A percentile compares a stretch with the other conserved stretches of the same genome.
phyloP scores from a whole-genome alignment of 2,113 vertebrate genomes.

The Scomber scombrus region DNA sequence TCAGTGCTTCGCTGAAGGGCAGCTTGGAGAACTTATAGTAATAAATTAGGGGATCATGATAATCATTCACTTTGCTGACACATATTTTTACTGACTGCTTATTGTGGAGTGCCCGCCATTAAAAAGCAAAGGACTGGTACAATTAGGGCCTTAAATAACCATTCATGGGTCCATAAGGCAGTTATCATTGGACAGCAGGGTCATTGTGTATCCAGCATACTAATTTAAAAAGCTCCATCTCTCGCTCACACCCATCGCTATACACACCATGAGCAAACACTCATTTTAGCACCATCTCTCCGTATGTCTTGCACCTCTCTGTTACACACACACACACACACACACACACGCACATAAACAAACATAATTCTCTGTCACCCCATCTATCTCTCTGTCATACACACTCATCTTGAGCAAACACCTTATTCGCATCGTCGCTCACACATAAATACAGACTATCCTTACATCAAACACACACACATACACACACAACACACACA shows the following conservation, averaged over 20 bases:
- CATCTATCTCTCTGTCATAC: background rate
- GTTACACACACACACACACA: background rate
- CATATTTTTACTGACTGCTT: background rate
- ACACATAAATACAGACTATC: slow-evolving; percentile 7
- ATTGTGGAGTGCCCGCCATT: background rate
- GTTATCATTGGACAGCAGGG: slow-evolving; percentile 47
- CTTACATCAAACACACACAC: slow-evolving; percentile 3
- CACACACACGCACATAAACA: background rate
- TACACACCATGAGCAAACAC: slow-evolving; percentile 12
- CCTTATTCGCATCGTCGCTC: background rate
- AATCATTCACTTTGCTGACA: background rate
- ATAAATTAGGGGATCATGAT: background rate
- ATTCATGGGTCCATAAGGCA: slow-evolving; percentile 42
- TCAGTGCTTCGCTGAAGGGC: slow-evolving; percentile 12
- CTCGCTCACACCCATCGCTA: background rate
- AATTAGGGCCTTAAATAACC: slow-evolving; percentile 21
- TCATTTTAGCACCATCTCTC: background rate
- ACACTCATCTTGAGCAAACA: slow-evolving; percentile 29
- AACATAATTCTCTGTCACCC: slow-evolving; percentile 6
- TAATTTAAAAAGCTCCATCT: slow-evolving; percentile 22
- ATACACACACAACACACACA: background rate
- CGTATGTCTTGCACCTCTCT: background rate
- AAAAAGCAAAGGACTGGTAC: slow-evolving; percentile 24
- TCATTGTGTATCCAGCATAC: slow-evolving; percentile 35
- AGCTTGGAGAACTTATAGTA: background rate